Percentiles rank a stretch among this genome's conserved stretches.
Evolutionary conservation across 2,113 vertebrate species (phyloP).

Genomic region (Corynorhinus townsendii): DNA sequence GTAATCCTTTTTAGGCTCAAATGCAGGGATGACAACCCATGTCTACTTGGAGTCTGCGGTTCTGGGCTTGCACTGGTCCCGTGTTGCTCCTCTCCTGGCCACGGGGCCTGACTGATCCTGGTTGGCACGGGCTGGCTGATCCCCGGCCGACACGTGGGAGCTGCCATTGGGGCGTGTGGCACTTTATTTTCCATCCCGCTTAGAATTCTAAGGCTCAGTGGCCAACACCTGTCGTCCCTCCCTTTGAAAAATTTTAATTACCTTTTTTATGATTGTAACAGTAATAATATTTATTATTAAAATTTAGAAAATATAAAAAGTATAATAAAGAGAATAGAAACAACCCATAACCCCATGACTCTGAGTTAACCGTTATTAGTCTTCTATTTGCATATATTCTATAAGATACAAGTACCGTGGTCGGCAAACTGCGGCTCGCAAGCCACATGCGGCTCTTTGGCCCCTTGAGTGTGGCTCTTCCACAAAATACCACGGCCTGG

Average conservation of each 20-base stretch:
- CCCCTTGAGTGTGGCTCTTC: too few relatives aligned
- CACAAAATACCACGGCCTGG: too few relatives aligned
- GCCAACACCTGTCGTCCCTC: slow-evolving; percentile 28
- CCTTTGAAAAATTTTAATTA: slow-evolving; percentile 43
- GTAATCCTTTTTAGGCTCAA: neutral
- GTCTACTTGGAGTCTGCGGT: neutral
- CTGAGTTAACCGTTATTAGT: neutral
- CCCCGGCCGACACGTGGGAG: neutral
- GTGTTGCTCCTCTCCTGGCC: neutral
- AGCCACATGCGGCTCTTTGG: too few relatives aligned
- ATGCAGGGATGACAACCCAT: neutral
- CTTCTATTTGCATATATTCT: neutral
- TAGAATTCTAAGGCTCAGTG: slow-evolving; percentile 41
- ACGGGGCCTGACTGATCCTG: accelerated
- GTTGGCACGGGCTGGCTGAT: neutral
- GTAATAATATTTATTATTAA: slow-evolving; percentile 44
- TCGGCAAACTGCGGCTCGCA: too few relatives aligned
- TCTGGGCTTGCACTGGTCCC: neutral
- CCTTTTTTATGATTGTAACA: neutral
- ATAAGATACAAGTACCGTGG: too few relatives aligned
- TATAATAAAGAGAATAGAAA: slow-evolving; percentile 43
- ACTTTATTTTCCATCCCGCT: slow-evolving; percentile 28
- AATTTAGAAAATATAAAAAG: slow-evolving; percentile 26
- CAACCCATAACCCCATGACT: neutral
- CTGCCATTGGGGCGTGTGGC: neutral